Evolutionary conservation across 1,140 invertebrate genomes (phyloP).

Genomic region (Nephila pilipes): DNA sequence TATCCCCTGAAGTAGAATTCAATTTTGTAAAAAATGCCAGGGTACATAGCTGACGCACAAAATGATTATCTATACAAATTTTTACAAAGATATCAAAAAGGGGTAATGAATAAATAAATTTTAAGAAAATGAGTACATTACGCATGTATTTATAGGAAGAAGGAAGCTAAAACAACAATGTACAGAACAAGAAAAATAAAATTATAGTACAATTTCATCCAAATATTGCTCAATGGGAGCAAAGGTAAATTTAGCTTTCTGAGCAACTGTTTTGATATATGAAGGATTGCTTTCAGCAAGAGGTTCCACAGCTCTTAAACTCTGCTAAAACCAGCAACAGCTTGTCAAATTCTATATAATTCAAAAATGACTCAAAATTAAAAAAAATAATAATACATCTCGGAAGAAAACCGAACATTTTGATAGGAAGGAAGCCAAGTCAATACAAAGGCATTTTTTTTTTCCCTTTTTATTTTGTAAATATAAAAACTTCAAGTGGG

Average conservation of each 20-base stretch:
- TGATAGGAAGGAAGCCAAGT: constrained; percentile 32
- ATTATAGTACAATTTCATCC: constrained; percentile 8
- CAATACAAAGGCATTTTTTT: neutral
- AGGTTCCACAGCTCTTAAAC: neutral
- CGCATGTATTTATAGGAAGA: neutral
- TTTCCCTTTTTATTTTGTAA: neutral
- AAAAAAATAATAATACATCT: neutral
- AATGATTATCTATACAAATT: constrained; percentile 53
- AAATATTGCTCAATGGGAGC: neutral
- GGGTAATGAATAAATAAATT: constrained; percentile 55
- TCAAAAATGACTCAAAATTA: neutral
- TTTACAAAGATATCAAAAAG: constrained; percentile 57
- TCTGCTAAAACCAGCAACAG: constrained; percentile 5
- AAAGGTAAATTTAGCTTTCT: neutral
- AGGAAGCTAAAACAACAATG: constrained; percentile 36
- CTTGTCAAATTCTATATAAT: neutral
- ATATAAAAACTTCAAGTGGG: constrained; percentile 36
- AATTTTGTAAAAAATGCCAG: constrained; percentile 43
- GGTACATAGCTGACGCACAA: neutral
- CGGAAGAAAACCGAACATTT: neutral
- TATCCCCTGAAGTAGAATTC: constrained; percentile 18
- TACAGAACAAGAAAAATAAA: neutral
- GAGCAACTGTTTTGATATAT: constrained; percentile 29
- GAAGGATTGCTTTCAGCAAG: neutral
- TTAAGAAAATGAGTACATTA: constrained; percentile 51